phyloP scores from a whole-genome alignment of 2,113 vertebrate species.

The Kobus ellipsiprymnus region DNA sequence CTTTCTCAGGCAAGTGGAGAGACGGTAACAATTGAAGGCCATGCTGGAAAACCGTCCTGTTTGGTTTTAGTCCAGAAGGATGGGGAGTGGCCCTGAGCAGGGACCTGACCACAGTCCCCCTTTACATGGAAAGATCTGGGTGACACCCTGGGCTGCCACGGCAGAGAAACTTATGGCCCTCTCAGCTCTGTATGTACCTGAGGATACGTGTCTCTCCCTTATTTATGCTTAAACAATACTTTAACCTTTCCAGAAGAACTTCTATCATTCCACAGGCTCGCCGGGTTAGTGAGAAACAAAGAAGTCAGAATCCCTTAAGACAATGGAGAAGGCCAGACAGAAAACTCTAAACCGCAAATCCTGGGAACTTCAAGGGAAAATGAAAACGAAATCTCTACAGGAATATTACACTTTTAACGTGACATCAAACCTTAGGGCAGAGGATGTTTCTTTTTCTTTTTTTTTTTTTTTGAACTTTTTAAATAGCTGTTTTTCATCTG shows the following conservation, averaged over 20 bases:
- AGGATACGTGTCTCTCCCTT: not conserved
- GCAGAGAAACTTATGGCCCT: not conserved
- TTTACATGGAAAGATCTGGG: not conserved
- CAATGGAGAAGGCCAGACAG: conserved; percentile 32
- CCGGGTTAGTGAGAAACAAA: conserved; percentile 21
- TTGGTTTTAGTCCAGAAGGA: not conserved
- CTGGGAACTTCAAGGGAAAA: not conserved
- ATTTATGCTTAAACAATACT: conserved; percentile 6
- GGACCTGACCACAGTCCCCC: not conserved
- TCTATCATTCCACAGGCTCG: conserved; percentile 32
- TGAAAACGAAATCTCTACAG: not conserved
- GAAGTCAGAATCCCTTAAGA: conserved; percentile 23
- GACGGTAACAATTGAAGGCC: not conserved
- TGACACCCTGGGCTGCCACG: accelerated
- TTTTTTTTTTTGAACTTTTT: conserved; percentile 4
- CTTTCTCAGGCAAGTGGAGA: not conserved
- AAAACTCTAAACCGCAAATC: conserved; percentile 10
- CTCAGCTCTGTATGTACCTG: not conserved
- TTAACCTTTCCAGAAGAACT: conserved; percentile 20
- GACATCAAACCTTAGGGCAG: not conserved
- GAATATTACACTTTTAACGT: not conserved
- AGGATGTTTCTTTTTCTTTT: not conserved
- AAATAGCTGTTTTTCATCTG: conserved; percentile 54
- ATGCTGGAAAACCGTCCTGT: not conserved
- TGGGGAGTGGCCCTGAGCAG: not conserved